Evolutionary conservation across 2,888 invertebrate species (phyloP), one percentile per base, ranked within the genome.

Genomic region (Germaria angustata): DNA sequence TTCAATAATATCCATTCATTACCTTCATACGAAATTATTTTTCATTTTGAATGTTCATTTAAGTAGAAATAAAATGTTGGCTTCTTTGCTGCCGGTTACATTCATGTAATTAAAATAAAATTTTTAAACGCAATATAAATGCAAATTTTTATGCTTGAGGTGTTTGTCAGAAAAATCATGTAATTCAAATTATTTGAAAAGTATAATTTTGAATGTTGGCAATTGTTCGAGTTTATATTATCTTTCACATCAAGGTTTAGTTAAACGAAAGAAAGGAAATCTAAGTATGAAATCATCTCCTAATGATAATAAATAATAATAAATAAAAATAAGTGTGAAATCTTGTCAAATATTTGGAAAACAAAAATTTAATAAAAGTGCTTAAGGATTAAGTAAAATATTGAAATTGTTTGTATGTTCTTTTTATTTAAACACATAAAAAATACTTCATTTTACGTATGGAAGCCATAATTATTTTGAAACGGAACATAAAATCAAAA

Each of bases 71-170:
- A 17, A 53, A 28, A 32, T 55, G 28, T 53, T 53, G 24, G 9
- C n/a, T 28, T 41, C n/a, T 44, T 55, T 13, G 11, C 53, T n/a
- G 8, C 17, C 24, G 28, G 59, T 8, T 49, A 13, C 2, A 13
- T 28, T 28, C 36, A 71, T 59, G 24, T 15, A 71, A 15, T 59
- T 49, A 36, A 36, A 46, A 24, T 36, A 15, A 22, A 57, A 20
- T 46, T n/a, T 59, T 24, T 24, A 2, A 36, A 28, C 6, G 13
- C 17, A 34, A 49, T 44, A 28, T 57, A 46, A 49, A 55, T 55
- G 69, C 44, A 71, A 71, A 57, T 71, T 71, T 36, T 36, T 34
- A 15, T n/a, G 44, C 69, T 69, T 28, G 7, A 71, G 46, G 57
- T 7, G 51, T 2, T 13, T 17, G 36, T 0, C 34, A 51, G 34